phyloP scores from a whole-genome alignment of 2,888 invertebrate species.

The Leptinotarsa tumamoca region DNA sequence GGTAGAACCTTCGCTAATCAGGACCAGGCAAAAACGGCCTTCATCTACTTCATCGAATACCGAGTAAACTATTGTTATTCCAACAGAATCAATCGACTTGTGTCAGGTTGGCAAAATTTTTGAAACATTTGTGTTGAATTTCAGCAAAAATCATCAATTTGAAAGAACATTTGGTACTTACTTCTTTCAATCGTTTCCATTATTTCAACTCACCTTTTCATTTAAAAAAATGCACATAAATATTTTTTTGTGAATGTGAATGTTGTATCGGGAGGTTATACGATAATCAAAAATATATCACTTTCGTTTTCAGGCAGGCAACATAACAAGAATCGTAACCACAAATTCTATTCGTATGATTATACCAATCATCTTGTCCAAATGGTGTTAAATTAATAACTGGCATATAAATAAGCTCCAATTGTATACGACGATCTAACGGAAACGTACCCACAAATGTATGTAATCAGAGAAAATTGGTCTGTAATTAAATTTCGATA shows the following conservation, averaged over 20 bases:
- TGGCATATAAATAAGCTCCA: slow-evolving; percentile 38
- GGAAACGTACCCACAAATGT: slow-evolving; percentile 37
- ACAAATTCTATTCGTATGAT: slow-evolving; percentile 36
- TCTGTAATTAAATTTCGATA: slow-evolving; percentile 38
- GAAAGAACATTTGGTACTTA: too few species aligned
- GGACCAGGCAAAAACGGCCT: too few species aligned
- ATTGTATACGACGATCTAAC: slow-evolving; percentile 35
- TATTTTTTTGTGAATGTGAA: background rate
- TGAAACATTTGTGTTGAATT: too few species aligned
- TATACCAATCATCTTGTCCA: slow-evolving; percentile 37
- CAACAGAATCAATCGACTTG: too few species aligned
- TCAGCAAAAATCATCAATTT: too few species aligned
- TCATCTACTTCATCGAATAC: too few species aligned
- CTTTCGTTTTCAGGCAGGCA: slow-evolving; percentile 23
- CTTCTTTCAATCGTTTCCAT: too few species aligned
- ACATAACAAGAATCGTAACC: slow-evolving; percentile 28
- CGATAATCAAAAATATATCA: slow-evolving; percentile 25
- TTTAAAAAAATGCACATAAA: too few species aligned
- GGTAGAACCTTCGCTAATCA: too few species aligned
- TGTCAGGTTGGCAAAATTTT: too few species aligned
- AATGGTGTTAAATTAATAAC: slow-evolving; percentile 44
- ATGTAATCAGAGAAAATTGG: slow-evolving; percentile 44
- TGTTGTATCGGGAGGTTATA: slow-evolving; percentile 2
- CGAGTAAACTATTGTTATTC: too few species aligned
- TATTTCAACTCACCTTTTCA: too few species aligned